Conservation (phyloP, 2,888 invertebrate species). For the Gastracanthus pulcherrimus region DNA sequence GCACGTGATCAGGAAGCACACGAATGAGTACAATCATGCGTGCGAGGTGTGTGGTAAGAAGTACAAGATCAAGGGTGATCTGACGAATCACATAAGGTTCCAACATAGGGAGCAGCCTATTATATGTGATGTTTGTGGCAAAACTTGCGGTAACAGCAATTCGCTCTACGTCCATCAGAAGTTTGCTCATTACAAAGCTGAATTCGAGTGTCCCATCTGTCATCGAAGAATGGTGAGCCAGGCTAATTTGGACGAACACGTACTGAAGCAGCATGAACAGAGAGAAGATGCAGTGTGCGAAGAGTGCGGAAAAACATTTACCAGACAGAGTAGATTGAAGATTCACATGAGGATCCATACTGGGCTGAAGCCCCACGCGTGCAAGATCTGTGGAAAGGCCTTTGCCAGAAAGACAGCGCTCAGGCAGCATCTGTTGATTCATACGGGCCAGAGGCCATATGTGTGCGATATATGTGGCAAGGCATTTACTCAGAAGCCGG, state of each 20-base stretch:
- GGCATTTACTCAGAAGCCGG: slow-evolving; percentile 74
- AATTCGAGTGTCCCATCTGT: slow-evolving; percentile 74
- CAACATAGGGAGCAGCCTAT: slow-evolving; percentile 63
- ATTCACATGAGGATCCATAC: slow-evolving; percentile 75
- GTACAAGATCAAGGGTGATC: slow-evolving; percentile 67
- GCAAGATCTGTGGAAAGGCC: slow-evolving; percentile 70
- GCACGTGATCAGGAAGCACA: slow-evolving; percentile 68
- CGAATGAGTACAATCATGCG: slow-evolving; percentile 64
- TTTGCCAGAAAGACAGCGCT: slow-evolving; percentile 71
- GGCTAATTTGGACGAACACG: slow-evolving; percentile 76
- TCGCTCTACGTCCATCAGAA: slow-evolving; percentile 74
- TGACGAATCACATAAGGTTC: slow-evolving; percentile 64
- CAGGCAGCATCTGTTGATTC: slow-evolving; percentile 74
- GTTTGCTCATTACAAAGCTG: slow-evolving; percentile 74
- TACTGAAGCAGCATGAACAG: slow-evolving; percentile 73
- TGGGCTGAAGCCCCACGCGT: slow-evolving; percentile 72
- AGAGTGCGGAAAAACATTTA: slow-evolving; percentile 74
- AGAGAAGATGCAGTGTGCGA: slow-evolving; percentile 75
- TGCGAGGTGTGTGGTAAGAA: slow-evolving; percentile 68
- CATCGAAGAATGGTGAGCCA: slow-evolving; percentile 76
- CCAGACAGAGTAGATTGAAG: slow-evolving; percentile 71
- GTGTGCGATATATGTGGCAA: slow-evolving; percentile 75
- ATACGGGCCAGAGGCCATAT: slow-evolving; percentile 73
- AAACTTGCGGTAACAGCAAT: slow-evolving; percentile 73
- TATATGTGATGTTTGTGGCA: slow-evolving; percentile 71